These are phyloP conservation scores for Saturnia pavonia DNA, from an alignment of 2,888 invertebrate species.

Conservation along the genomic window DNA sequence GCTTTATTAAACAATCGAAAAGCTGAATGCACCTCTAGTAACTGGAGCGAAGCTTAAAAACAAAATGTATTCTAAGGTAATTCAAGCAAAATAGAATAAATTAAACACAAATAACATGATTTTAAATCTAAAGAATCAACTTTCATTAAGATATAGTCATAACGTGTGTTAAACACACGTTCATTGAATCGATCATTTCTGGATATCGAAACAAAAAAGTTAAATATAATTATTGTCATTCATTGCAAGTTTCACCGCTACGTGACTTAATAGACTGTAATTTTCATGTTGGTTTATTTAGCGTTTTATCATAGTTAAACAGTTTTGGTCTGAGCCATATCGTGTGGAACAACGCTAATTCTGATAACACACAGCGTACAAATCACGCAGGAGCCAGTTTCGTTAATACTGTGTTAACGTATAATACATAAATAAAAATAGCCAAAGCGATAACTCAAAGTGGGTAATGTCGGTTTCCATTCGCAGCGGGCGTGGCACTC, in stretches of 20 bases:
- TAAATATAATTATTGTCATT: neutral
- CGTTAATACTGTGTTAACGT: slow-evolving; percentile 11
- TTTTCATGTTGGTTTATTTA: neutral
- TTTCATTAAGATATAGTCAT: neutral
- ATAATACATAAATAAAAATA: slow-evolving; percentile 23
- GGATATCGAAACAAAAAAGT: neutral
- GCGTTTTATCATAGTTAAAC: neutral
- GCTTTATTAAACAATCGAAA: too few relatives aligned
- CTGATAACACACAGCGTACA: neutral
- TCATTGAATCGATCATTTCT: too few relatives aligned
- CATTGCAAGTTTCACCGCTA: neutral
- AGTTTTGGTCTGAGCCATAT: too few relatives aligned
- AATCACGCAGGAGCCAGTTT: neutral
- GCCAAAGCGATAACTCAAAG: slow-evolving; percentile 42
- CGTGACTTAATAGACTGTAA: neutral
- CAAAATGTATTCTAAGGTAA: neutral
- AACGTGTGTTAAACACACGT: too few relatives aligned
- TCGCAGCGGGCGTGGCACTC: slow-evolving; percentile 40
- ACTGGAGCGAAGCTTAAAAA: too few relatives aligned
- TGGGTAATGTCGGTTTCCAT: slow-evolving; percentile 36
- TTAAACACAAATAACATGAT: neutral
- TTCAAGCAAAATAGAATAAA: neutral
- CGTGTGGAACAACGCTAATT: neutral
- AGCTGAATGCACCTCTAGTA: too few relatives aligned
- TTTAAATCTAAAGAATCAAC: neutral